These are phyloP conservation scores for Megastigmus dorsalis DNA, from an alignment of 2,888 invertebrate genomes.

Conservation along the genomic window DNA sequence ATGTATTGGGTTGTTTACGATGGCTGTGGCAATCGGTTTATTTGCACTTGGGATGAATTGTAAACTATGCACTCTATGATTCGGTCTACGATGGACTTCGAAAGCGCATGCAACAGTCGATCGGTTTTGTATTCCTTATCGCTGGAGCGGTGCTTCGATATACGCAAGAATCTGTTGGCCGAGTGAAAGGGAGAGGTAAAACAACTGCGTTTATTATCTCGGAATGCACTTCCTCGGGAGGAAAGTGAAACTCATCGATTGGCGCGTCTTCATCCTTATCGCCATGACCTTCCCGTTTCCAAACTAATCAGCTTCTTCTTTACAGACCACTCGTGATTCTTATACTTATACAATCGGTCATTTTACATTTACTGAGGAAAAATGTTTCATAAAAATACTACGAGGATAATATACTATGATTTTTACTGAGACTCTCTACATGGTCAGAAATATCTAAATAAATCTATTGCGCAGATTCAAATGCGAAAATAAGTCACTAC, in stretches of 20 bases:
- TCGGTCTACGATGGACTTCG: no score
- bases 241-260: constrained; percentile 43
- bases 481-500: neutral
- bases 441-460: no score
- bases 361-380: neutral
- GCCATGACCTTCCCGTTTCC: constrained; percentile 3
- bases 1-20: no score
- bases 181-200: constrained; percentile 26
- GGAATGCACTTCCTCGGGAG: constrained; percentile 52
- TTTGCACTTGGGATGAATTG: no score
- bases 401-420: no score
- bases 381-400: neutral
- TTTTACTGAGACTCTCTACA: no score
- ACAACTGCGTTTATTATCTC: constrained; percentile 45
- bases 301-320: neutral
- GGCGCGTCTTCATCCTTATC: constrained; percentile 22
- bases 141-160: constrained; percentile 10
- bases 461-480: no score
- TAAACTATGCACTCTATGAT: no score
- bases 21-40: no score
- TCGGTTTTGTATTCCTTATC: constrained; percentile 18
- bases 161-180: neutral
- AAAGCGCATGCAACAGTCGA: no score
- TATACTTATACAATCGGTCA: neutral
- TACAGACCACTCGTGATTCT: neutral